phyloP scores from a whole-genome alignment of 1,140 invertebrate species.

The Ostrea edulis region DNA sequence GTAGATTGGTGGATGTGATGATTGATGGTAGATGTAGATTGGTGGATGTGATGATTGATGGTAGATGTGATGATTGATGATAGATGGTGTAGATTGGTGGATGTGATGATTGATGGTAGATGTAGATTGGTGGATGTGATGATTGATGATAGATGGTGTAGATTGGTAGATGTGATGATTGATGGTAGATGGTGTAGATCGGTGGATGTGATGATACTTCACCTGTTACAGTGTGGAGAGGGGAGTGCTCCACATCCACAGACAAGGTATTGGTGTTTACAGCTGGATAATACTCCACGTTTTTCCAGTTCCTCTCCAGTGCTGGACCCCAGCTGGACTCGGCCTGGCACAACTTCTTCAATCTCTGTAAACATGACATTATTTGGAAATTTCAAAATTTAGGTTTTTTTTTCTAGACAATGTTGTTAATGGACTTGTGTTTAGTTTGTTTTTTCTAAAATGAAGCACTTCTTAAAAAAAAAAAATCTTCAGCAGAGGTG shows the following conservation, averaged over 20 bases:
- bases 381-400: background rate
- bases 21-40: too few relatives aligned
- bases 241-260: conserved; percentile 68
- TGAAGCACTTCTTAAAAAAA: background rate
- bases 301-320: conserved; percentile 69
- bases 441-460: background rate
- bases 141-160: too few relatives aligned
- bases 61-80: background rate
- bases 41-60: background rate
- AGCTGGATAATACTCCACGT: conserved; percentile 74
- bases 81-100: too few relatives aligned
- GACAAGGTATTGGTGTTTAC: conserved; percentile 71
- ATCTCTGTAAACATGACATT: conserved; percentile 58
- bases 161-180: background rate
- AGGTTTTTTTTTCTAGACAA: background rate
- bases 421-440: background rate
- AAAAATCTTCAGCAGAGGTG: background rate
- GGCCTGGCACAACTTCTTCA: conserved; percentile 65
- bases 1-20: background rate
- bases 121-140: background rate
- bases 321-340: conserved; percentile 74
- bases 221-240: conserved; percentile 72
- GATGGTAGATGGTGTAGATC: too few relatives aligned
- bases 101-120: too few relatives aligned
- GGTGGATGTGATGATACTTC: background rate